Evolutionary conservation across 2,113 vertebrate species (phyloP), one percentile per base, ranked within the genome.

Genomic region (Anoura caudifer): DNA sequence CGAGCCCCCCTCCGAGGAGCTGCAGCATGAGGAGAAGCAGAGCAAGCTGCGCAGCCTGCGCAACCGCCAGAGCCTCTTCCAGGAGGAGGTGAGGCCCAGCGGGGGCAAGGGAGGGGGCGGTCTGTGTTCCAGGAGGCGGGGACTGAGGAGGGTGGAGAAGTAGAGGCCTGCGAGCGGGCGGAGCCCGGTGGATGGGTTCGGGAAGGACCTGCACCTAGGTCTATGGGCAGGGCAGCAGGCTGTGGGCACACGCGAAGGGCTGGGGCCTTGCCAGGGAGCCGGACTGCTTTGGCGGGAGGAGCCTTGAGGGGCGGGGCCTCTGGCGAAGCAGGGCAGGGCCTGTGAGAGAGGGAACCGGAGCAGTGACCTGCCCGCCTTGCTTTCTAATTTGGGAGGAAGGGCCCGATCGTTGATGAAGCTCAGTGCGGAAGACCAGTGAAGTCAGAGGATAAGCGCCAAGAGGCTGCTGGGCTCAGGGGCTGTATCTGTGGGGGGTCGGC

Each of bases 21-120:
- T 99, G 96, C 99, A 99, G 97, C 99, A 99, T 9, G 99, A 99
- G 96, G 99, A 99, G 98, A 99, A 99, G 96, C 99, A 99, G 97
- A 99, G 98, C 96, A 99, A 99, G 91, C 98, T 99, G 2, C 99
- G 99, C 76, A 99, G 99, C 17, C 99, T 99, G 54, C 99, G 99
- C 80, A 99, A 99, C 97, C 98, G 99, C 26, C 99, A 99, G 98
- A 99, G 99, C 97, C 99, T 99, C 97, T 99, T 99, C 98, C 99
- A 99, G 97, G 99, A 99, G 98, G 99, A 99, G 99, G 99, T 99
- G 38, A 56, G 97, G 90, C 3, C 4, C 0, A 0, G 3, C 0
- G 2, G 1, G 20, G 19, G 56, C 7, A 0, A 6, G 52, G 52
- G 52, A 19, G 50, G 5, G 50, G 52, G n/a, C n/a, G 17, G 45